These are phyloP conservation scores for Apamea epomidion DNA, from an alignment of 2,888 invertebrate species.

Conservation along the genomic window DNA sequence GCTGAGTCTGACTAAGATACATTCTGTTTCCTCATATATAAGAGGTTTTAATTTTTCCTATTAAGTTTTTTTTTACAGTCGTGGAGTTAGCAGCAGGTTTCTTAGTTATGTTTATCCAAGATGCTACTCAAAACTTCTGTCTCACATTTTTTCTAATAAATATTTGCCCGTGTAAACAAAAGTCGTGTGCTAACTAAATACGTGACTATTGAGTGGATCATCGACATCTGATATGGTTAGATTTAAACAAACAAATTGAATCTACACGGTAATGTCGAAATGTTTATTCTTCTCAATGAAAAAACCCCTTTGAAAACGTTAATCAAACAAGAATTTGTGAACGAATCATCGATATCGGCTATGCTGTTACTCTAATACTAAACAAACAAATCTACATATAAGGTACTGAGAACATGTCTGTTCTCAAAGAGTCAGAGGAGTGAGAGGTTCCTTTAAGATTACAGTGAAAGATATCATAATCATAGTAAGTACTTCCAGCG, in stretches of 20 bases:
- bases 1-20: background rate
- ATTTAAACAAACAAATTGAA: slow-evolving; percentile 28
- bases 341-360: slow-evolving; percentile 6
- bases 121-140: background rate
- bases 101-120: background rate
- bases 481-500: too few relatives aligned
- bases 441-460: background rate
- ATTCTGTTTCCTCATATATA: background rate
- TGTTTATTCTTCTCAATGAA: background rate
- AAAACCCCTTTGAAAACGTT: background rate
- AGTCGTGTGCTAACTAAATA: background rate
- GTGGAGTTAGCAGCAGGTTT: background rate
- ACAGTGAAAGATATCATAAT: too few relatives aligned
- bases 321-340: slow-evolving; percentile 4
- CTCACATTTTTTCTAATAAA: too few relatives aligned
- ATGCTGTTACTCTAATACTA: background rate
- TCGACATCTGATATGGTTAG: background rate
- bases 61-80: background rate
- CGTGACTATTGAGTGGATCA: background rate
- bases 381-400: slow-evolving; percentile 14
- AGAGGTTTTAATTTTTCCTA: background rate
- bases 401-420: background rate
- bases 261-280: background rate
- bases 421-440: background rate
- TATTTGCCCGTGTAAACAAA: background rate